Evolutionary conservation across 2,888 invertebrate genomes (phyloP).

Genomic region (Azorinus chamasolen): DNA sequence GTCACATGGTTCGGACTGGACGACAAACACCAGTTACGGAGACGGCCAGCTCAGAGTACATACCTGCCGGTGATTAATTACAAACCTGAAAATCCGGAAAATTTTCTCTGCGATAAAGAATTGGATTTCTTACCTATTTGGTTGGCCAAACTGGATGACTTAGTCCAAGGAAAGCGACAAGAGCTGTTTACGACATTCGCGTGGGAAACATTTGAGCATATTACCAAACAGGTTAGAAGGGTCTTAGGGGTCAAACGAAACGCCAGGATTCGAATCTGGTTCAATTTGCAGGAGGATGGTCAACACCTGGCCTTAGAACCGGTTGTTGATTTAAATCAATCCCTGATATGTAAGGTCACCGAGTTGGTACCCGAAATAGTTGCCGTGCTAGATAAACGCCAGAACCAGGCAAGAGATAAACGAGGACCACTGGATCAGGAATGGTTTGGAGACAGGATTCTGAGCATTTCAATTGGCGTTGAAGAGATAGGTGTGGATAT

Average conservation of each 20-base stretch:
- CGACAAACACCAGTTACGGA: slow-evolving; percentile 53
- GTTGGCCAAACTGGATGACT: slow-evolving; percentile 34
- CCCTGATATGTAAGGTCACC: slow-evolving; percentile 33
- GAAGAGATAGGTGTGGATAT: slow-evolving; percentile 33
- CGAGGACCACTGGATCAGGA: slow-evolving; percentile 12
- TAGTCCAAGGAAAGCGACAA: slow-evolving; percentile 29
- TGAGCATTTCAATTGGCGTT: slow-evolving; percentile 26
- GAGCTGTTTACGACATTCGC: slow-evolving; percentile 40
- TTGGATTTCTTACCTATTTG: slow-evolving; percentile 51
- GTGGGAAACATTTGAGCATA: slow-evolving; percentile 55
- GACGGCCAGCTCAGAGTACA: slow-evolving; percentile 58
- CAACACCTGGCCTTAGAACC: slow-evolving; percentile 33
- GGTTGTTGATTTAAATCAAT: slow-evolving; percentile 7
- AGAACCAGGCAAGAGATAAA: slow-evolving; percentile 8
- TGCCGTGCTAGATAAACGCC: slow-evolving; percentile 25
- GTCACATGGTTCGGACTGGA: slow-evolving; percentile 71
- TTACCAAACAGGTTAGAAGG: slow-evolving; percentile 44
- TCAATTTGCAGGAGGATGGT: slow-evolving; percentile 30
- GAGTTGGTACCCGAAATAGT: slow-evolving; percentile 25
- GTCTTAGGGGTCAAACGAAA: slow-evolving; percentile 20
- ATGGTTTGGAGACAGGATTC: slow-evolving; percentile 26
- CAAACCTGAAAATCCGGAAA: background rate
- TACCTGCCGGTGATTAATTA: slow-evolving; percentile 24
- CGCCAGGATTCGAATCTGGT: slow-evolving; percentile 37
- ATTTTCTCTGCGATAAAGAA: slow-evolving; percentile 44